phyloP scores from a whole-genome alignment of 2,113 vertebrate genomes.

The Pogonocichla stellata region DNA sequence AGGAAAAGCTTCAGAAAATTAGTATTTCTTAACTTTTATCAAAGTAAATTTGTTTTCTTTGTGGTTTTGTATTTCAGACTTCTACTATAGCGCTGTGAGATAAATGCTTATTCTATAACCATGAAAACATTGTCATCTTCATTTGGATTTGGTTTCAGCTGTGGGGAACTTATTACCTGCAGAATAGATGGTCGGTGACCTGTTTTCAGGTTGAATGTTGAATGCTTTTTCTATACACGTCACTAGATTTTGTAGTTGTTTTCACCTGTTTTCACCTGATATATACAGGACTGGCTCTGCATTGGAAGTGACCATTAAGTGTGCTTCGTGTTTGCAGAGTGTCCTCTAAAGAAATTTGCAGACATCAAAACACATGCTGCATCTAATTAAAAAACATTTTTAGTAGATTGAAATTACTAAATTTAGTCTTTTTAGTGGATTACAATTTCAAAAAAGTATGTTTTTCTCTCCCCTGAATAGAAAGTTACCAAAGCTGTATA shows the following conservation, averaged over 20 bases:
- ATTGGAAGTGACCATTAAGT: background rate
- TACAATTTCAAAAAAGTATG: background rate
- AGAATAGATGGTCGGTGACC: background rate
- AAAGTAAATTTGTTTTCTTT: background rate
- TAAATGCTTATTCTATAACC: background rate
- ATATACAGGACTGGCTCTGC: background rate
- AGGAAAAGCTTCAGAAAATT: background rate
- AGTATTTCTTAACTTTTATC: background rate
- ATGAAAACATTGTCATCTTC: background rate
- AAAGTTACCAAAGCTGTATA: background rate
- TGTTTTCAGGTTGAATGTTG: background rate
- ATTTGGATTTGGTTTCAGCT: background rate
- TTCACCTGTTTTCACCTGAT: background rate
- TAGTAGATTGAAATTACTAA: background rate
- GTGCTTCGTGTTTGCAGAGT: background rate
- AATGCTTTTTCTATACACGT: background rate
- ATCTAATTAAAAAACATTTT: background rate
- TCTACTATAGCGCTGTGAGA: background rate
- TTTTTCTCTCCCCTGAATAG: background rate
- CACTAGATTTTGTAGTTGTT: background rate
- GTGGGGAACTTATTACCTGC: background rate
- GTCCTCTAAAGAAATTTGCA: background rate
- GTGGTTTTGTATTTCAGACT: background rate
- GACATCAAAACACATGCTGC: background rate
- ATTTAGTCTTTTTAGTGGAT: background rate